A percentile compares a stretch with the other conserved stretches of the same genome.
phyloP scores from a whole-genome alignment of 2,888 invertebrate genomes.

The Ochlodes sylvanus region DNA sequence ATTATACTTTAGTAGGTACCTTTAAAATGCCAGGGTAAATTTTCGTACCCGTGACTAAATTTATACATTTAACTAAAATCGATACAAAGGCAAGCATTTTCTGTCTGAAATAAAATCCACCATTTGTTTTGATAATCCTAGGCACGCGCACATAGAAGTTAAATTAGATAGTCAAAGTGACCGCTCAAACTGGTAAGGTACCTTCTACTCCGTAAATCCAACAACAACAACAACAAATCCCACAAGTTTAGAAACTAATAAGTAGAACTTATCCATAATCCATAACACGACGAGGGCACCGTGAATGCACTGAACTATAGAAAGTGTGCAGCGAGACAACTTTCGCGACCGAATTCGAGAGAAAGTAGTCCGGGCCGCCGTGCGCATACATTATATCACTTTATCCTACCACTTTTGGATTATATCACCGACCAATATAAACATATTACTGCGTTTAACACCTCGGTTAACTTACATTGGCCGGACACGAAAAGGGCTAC shows the following conservation, averaged over 20 bases:
- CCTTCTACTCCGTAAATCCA: neutral
- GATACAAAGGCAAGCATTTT: neutral
- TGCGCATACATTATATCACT: conserved; percentile 81
- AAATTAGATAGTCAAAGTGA: neutral
- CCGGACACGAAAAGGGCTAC: neutral
- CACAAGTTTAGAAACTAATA: conserved; percentile 29
- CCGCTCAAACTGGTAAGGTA: neutral
- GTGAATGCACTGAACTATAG: conserved; percentile 73
- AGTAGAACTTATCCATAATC: conserved; percentile 28
- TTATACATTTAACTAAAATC: too few species aligned
- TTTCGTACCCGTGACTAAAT: too few species aligned
- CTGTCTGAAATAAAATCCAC: neutral
- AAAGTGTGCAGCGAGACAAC: conserved; percentile 81
- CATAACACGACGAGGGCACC: conserved; percentile 43
- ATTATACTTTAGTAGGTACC: too few species aligned
- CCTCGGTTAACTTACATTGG: neutral
- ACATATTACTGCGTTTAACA: conserved; percentile 20
- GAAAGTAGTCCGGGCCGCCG: conserved; percentile 80
- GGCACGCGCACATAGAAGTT: neutral
- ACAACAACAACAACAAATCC: neutral
- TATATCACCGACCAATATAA: conserved; percentile 66
- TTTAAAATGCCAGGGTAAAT: too few species aligned
- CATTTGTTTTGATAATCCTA: neutral
- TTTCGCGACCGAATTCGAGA: conserved; percentile 84
- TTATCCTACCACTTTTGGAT: conserved; percentile 68